These are phyloP conservation scores for Lophius piscatorius DNA, from an alignment of 2,113 vertebrate genomes.

Conservation along the genomic window DNA sequence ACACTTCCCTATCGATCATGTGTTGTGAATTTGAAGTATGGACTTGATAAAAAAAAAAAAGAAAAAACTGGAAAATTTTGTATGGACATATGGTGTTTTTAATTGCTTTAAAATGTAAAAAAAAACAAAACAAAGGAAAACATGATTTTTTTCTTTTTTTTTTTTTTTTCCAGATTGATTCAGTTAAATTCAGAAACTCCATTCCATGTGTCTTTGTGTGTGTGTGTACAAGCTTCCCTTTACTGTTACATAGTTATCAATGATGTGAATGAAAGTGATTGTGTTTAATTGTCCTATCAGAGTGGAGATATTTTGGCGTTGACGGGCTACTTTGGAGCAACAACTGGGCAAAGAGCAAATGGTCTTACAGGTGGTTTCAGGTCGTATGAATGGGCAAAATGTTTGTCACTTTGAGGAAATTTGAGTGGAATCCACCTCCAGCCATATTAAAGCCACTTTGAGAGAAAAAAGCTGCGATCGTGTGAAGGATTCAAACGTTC, in stretches of 20 bases:
- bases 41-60: slow-evolving; percentile 23
- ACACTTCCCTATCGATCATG: slow-evolving; percentile 7
- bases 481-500: not conserved
- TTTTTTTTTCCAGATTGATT: slow-evolving; percentile 14
- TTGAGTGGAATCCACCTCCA: not conserved
- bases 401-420: not conserved
- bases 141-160: no score
- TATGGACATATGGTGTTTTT: slow-evolving; percentile 56
- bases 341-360: slow-evolving; percentile 37
- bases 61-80: slow-evolving; percentile 54
- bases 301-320: not conserved
- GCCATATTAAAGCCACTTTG: not conserved
- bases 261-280: slow-evolving; percentile 14
- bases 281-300: not conserved
- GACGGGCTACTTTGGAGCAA: not conserved
- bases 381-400: not conserved
- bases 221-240: slow-evolving; percentile 24
- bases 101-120: slow-evolving; percentile 39
- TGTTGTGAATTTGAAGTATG: slow-evolving; percentile 36
- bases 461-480: no score
- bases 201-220: no score
- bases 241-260: slow-evolving; percentile 13
- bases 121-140: not conserved
- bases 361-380: slow-evolving; percentile 1
- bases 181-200: slow-evolving; percentile 11